Evolutionary conservation across 2,797 vertebrate genomes (phyloP), one percentile per base, ranked within the genome.

Genomic region (Pseudochaenichthys georgianus): DNA sequence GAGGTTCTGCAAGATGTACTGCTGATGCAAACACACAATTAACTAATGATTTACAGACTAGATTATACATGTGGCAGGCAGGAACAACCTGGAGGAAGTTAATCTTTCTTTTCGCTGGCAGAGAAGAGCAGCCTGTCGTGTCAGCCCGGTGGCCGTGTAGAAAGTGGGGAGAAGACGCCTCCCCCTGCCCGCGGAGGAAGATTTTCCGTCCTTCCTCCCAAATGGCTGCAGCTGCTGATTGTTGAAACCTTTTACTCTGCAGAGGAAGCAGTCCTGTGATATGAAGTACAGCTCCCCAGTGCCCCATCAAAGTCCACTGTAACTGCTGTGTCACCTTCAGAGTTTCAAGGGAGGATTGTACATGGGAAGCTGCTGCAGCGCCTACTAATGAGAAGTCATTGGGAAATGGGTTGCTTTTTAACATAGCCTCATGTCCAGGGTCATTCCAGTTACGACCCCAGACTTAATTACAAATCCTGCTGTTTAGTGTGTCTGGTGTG

Each of bases 241-340:
- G 90, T 92, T 86, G 82, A 87, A 91, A 89, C 78, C 83, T 89
- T 91, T 91, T 86, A 81, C 87, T 92, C 87, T 89, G 86, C 89
- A 88, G 88, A 89, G 87, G 92, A 93, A 92, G 90, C 91, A 85
- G 87, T 86, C 83, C 81, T 88, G 89, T 90, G 89, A 91, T 93
- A 91, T 94, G 93, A 94, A 88, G 90, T 90, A 93, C 88, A 77
- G 93, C 91, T 95, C 93, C 93, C 94, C 76, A 79, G 89, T 89
- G 93, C 80, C 92, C 89, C 93, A 92, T 94, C 94, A 94, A 90
- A 90, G 90, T 93, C 91, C 81, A 81, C 86, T 83, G 87, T 93
- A 93, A 93, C 90, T 94, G 94, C 94, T 89, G 91, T 91, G 93
- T 94, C 94, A 95, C 93, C 94, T 94, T 93, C 89, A 92, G 80